These are phyloP conservation scores for Pardalotus punctatus DNA, from an alignment of 2,113 vertebrate species.

Conservation along the genomic window DNA sequence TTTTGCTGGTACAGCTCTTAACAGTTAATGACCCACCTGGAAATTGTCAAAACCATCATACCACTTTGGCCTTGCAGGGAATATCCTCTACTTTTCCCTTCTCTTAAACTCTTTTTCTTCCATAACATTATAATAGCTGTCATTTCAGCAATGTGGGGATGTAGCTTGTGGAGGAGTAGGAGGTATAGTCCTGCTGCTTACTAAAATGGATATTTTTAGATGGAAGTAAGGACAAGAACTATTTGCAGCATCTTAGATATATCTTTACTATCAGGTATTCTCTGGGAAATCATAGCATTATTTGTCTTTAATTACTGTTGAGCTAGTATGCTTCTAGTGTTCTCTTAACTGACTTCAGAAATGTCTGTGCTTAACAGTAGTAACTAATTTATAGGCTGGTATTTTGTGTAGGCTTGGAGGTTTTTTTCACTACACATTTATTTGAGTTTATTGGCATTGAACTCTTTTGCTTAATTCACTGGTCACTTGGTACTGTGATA, in stretches of 20 bases:
- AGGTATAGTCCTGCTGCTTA: not conserved
- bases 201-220: not conserved
- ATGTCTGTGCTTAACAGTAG: not conserved
- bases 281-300: not conserved
- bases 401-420: not conserved
- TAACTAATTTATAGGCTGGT: not conserved
- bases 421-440: not conserved
- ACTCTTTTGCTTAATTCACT: not conserved
- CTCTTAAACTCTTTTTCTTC: not conserved
- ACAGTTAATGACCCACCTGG: not conserved
- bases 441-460: not conserved
- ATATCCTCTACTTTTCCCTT: not conserved
- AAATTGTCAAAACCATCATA: not conserved
- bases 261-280: not conserved
- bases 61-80: not conserved
- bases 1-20: not conserved
- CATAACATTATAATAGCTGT: not conserved
- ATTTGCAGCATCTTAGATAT: not conserved
- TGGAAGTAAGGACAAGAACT: not conserved
- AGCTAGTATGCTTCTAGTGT: not conserved
- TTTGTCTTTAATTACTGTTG: not conserved
- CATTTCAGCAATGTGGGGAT: not conserved
- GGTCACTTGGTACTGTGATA: not conserved
- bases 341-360: not conserved
- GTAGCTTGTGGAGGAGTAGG: not conserved